Percentiles rank a stretch among this genome's conserved stretches.
Evolutionary conservation across 92 coral and sea anemone species (phyloP).

Genomic region (Plumapathes pennacea): DNA sequence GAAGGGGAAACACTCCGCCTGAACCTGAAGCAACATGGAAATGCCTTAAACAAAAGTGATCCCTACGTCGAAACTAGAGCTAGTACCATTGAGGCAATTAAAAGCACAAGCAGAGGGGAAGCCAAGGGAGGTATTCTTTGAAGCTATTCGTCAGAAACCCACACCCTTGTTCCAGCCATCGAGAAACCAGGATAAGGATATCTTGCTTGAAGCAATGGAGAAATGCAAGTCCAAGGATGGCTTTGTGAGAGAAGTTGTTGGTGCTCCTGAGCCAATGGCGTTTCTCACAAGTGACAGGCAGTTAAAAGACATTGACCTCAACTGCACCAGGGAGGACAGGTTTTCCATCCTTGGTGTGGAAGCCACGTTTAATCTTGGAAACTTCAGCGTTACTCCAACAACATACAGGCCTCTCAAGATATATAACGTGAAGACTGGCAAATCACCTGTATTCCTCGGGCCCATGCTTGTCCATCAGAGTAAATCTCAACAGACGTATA

Average conservation of each 20-base stretch:
- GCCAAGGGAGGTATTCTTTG: slow-evolving; percentile 8
- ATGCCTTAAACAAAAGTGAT: slow-evolving; percentile 7
- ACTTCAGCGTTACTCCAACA: slow-evolving; percentile 46
- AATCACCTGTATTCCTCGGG: slow-evolving; percentile 48
- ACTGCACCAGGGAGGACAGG: slow-evolving; percentile 25
- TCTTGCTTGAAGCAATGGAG: slow-evolving; percentile 24
- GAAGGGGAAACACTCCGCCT: slow-evolving; percentile 7
- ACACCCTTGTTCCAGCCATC: slow-evolving; percentile 1
- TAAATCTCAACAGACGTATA: slow-evolving; percentile 38
- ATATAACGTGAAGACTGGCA: slow-evolving; percentile 29
- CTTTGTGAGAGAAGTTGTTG: slow-evolving; percentile 25
- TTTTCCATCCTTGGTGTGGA: slow-evolving; percentile 40
- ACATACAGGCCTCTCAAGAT: slow-evolving; percentile 36
- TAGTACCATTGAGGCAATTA: slow-evolving; percentile 10
- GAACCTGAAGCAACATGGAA: slow-evolving; percentile 10
- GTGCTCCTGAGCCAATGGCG: slow-evolving; percentile 48
- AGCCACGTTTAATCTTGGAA: slow-evolving; percentile 39
- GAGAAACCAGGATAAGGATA: slow-evolving; percentile 5
- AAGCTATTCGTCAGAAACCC: slow-evolving; percentile 3
- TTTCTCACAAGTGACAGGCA: slow-evolving; percentile 41
- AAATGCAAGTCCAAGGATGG: slow-evolving; percentile 16
- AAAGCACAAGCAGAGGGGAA: neutral
- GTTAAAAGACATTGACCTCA: slow-evolving; percentile 19
- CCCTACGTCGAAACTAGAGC: slow-evolving; percentile 22
- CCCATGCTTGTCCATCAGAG: slow-evolving; percentile 42